These are phyloP conservation scores for Fistularia commersonii DNA, from an alignment of 2,797 vertebrate genomes.

Conservation along the genomic window DNA sequence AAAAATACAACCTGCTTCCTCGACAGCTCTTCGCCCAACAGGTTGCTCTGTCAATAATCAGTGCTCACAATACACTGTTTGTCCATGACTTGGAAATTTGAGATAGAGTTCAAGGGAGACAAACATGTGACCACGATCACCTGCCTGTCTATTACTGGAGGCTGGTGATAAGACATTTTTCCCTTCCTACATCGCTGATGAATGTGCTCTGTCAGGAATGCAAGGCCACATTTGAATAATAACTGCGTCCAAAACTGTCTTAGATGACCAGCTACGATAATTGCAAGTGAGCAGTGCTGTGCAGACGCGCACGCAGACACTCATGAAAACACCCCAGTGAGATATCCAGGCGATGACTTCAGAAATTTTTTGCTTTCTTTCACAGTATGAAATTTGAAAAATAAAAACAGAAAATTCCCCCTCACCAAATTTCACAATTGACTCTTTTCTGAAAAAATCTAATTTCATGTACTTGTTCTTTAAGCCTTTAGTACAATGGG, in stretches of 20 bases:
- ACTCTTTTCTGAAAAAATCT: too few species aligned
- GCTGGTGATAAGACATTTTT: too few species aligned
- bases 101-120: constrained; percentile 25
- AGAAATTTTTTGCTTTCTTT: too few species aligned
- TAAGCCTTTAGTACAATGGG: constrained; percentile 7
- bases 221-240: constrained; percentile 32
- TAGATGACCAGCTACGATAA: constrained; percentile 37
- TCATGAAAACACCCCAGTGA: constrained; percentile 48
- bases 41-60: constrained; percentile 59
- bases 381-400: too few species aligned
- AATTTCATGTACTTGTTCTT: too few species aligned
- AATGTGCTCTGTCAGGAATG: constrained; percentile 14
- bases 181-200: too few species aligned
- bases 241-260: constrained; percentile 20
- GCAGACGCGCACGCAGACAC: constrained; percentile 24
- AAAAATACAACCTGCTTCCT: neutral
- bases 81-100: constrained; percentile 30
- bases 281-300: constrained; percentile 47
- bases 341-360: constrained; percentile 48
- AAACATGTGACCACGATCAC: constrained; percentile 24
- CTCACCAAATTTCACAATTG: too few species aligned
- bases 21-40: constrained; percentile 44
- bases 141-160: constrained; percentile 7
- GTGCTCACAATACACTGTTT: constrained; percentile 11
- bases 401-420: too few species aligned